phyloP scores from a whole-genome alignment of 2,113 vertebrate species.

The Brachypteracias leptosomus region DNA sequence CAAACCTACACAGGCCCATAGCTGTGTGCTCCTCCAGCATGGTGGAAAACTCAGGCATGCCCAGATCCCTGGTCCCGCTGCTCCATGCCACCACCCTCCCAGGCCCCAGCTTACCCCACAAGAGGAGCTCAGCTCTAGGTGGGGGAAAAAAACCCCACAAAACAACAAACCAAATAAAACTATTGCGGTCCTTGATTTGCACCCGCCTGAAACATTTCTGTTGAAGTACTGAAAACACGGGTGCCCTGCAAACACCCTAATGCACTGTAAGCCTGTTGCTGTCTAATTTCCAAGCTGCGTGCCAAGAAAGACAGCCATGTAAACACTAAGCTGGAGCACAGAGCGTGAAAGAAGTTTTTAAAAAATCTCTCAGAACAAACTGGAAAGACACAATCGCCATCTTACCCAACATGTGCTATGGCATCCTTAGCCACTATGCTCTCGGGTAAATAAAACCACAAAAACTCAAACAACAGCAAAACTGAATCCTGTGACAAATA shows the following conservation, averaged over 20 bases:
- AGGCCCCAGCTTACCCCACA: background rate
- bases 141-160: too few relatives aligned
- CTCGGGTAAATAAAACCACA: background rate
- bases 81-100: background rate
- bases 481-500: rapidly evolving
- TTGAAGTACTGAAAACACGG: background rate
- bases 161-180: too few relatives aligned
- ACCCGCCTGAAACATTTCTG: background rate
- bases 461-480: background rate
- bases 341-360: background rate
- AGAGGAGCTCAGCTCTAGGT: background rate
- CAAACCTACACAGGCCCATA: background rate
- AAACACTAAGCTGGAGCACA: rapidly evolving
- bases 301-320: background rate
- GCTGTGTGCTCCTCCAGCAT: rapidly evolving
- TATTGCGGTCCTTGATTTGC: background rate
- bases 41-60: rapidly evolving
- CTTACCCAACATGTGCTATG: rapidly evolving
- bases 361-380: background rate
- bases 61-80: background rate
- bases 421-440: background rate
- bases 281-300: background rate
- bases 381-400: background rate
- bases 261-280: background rate
- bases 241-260: background rate